Conservation (phyloP, 92 coral and sea anemone genomes). For the Zoanthus sociatus region DNA sequence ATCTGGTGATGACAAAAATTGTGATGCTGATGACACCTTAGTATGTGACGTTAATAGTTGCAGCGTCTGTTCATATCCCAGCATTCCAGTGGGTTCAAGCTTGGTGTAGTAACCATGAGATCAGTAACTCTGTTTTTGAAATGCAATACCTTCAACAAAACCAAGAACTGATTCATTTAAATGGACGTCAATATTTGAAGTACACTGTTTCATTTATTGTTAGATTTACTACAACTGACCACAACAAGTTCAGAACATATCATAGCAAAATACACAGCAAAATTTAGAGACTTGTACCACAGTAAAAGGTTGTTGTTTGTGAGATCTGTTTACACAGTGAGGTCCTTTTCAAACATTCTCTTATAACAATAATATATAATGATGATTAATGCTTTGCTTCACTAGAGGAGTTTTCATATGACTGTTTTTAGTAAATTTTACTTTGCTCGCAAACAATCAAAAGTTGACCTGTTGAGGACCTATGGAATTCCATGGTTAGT, state of each 20-base stretch:
- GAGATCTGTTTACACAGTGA: too few relatives aligned
- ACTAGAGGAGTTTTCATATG: not conserved
- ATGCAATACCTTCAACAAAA: constrained; percentile 33
- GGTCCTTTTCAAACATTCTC: too few relatives aligned
- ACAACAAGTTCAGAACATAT: constrained; percentile 19
- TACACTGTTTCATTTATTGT: not conserved
- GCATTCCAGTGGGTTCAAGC: constrained; percentile 41
- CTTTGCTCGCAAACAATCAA: not conserved
- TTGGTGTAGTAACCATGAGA: not conserved
- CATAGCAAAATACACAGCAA: not conserved
- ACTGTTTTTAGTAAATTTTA: not conserved
- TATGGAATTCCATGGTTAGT: not conserved
- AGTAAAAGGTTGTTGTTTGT: not conserved
- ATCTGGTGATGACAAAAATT: not conserved
- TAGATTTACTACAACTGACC: constrained; percentile 4
- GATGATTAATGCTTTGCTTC: not conserved
- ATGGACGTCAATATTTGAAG: constrained; percentile 7
- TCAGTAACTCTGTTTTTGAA: constrained; percentile 44
- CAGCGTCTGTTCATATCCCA: constrained; percentile 38
- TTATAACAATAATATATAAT: too few relatives aligned
- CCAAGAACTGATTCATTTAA: not conserved
- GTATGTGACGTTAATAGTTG: constrained; percentile 26
- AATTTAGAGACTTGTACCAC: not conserved
- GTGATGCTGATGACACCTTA: not conserved
- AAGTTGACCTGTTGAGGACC: not conserved